phyloP scores from a whole-genome alignment of 2,888 invertebrate genomes.

The Drosophila prolongata region DNA sequence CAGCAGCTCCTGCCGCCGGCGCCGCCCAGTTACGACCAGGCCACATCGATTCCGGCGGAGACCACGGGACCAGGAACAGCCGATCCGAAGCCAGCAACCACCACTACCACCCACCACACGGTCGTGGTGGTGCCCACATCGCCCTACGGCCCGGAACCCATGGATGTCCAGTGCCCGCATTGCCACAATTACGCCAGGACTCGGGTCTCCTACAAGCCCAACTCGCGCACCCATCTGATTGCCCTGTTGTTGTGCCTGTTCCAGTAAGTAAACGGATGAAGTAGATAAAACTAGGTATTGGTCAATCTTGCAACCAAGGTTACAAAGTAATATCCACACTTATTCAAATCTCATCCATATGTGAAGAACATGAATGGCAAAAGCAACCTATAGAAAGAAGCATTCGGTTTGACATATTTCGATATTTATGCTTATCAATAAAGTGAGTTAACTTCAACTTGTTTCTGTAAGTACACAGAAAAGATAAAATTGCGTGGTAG shows the following conservation, averaged over 20 bases:
- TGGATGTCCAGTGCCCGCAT: constrained; percentile 84
- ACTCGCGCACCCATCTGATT: constrained; percentile 86
- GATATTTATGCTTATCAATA: too few relatives aligned
- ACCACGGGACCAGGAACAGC: constrained; percentile 54
- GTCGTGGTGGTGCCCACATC: constrained; percentile 70
- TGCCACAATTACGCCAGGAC: constrained; percentile 85
- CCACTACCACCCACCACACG: constrained; percentile 52
- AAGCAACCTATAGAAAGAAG: too few relatives aligned
- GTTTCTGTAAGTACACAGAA: too few relatives aligned
- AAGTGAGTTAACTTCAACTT: too few relatives aligned
- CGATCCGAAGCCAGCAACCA: constrained; percentile 10
- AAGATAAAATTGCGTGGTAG: too few relatives aligned
- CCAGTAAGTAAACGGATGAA: constrained; percentile 70
- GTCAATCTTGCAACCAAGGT: too few relatives aligned
- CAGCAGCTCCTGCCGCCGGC: constrained; percentile 51
- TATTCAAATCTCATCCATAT: too few relatives aligned
- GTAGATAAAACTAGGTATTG: background rate
- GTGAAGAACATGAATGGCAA: too few relatives aligned
- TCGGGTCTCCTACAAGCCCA: constrained; percentile 83
- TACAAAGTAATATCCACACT: too few relatives aligned
- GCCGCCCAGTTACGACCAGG: constrained; percentile 77
- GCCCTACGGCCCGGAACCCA: constrained; percentile 84
- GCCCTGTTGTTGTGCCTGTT: constrained; percentile 85
- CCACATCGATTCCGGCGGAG: constrained; percentile 57
- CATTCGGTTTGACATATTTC: too few relatives aligned